Evolutionary conservation across 92 coral and sea anemone species (phyloP), one percentile per base, ranked within the genome.

Genomic region (Blastomussa wellsi): DNA sequence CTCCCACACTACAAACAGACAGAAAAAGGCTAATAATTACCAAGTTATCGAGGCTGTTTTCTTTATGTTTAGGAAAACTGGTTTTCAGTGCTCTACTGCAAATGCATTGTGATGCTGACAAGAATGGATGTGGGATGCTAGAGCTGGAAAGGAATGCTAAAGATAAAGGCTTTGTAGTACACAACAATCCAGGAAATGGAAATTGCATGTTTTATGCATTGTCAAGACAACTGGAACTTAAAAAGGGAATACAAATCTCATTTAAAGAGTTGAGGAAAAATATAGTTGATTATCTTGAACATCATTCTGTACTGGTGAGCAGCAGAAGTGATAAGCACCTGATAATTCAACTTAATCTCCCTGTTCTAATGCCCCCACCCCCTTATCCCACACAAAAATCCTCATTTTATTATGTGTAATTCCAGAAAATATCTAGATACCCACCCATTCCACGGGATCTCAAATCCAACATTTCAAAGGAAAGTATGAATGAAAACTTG

Each of bases 181-280:
- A 5, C 24, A 8, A 26, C 55, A 85, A 85, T 37, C 7, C 20
- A 7, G 82, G 88, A 52, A 6, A 47, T 28, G 88, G 88, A 20
- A 32, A 85, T 31, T 85, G 88, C n/a, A 66, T 85, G 83, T 85
- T 85, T 65, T 32, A 49, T 36, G 88, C 88, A 11, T 62, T 85
- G 55, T 28, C 76, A n/a, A 52, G 37, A 13, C 88, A 85, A 35
- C 15, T 85, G 82, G 6, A 76, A 47, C 7, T 24, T 42, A 31
- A 7, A 62, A 44, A 64, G 38, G 57, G 37, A 44, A 36, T 22
- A 24, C 7, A 8, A 16, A 10, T 48, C 14, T 35, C 52, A 32
- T 36, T 39, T 33, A 20, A 5, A 11, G 55, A 69, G 8, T 68
- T 85, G 28, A 57, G 88, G 37, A 37, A 24, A 2, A n/a, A 64